Evolutionary conservation across 2,888 invertebrate genomes (phyloP), one percentile per base, ranked within the genome.

Genomic region (Globia sparganii): DNA sequence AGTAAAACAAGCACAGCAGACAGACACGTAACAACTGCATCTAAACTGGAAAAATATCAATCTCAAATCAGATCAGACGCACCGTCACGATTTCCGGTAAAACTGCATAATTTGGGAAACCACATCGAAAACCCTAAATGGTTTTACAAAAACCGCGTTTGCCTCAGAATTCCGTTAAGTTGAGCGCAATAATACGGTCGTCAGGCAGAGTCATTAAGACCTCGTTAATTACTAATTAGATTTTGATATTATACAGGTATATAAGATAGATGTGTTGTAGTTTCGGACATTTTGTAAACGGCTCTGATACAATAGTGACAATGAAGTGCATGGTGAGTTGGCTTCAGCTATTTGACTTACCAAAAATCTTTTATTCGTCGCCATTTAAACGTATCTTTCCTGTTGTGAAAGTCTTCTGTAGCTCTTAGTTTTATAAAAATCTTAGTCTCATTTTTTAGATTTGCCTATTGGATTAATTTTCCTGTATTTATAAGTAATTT

Each of bases 301-400:
- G 72, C 73, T 77, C 71, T 40, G 70, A 67, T 73, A 79, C 66
- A 77, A 66, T 28, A 75, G 68, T 67, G 43, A 86, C 84, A 58
- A 87, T 87, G 87, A 86, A 88, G 75, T 74, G 70, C 69, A 66
- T 86, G 84, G 87, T 87, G 59, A 87, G 87, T 83, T 31, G 11
- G 1, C 25, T n/a, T 11, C 11, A 56, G n/a, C 11, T 56, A 56
- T 56, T 11, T 13, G 53, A 56, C n/a, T 56, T 56, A 56, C 11
- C 53, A n/a, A 53, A 53, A 11, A n/a, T 56, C 25, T 53, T 53
- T 53, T 53, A n/a, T n/a, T n/a, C 53, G n/a, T 56, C 53, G 13
- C 53, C 53, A n/a, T n/a, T 56, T n/a, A 56, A n/a, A n/a, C 25
- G 4, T 11, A 56, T 11, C 53, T n/a, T n/a, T 56, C n/a, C n/a